Evolutionary conservation across 2,113 vertebrate species (phyloP), one percentile per base, ranked within the genome.

Genomic region (Macrotus californicus): DNA sequence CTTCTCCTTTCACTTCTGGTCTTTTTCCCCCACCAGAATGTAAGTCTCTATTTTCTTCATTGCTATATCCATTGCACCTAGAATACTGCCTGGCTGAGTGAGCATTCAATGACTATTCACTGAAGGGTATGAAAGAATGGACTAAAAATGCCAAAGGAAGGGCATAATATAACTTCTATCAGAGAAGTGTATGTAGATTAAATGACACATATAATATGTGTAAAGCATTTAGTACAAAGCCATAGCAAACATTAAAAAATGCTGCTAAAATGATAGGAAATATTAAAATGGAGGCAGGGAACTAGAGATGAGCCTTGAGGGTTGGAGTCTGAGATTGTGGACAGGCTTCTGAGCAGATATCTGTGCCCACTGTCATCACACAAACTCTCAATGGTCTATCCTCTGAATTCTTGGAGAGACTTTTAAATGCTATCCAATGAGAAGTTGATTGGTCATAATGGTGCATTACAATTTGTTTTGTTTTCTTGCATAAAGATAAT

Each of bases 401-500:
- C 0, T 18, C 13, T 83, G n/a, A 84, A 39, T 79, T 88, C 50
- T 59, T 82, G 36, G 31, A 12, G 21, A 79, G 24, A 92, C 1
- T 59, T 88, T 18, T 84, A 50, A 91, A 86, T 43, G 14, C 34
- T 69, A 85, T 36, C 14, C 72, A 50, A 4, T 39, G 75, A 93
- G 36, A 93, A 70, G 43, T 16, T 24, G 52, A 76, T 66, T 85
- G 61, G 73, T 52, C 6, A 54, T 26, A 50, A 0, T 48, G 39
- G 21, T 52, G 5, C 41, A 26, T 52, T 64, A 64, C 7, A 39
- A 73, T 67, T 87, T 70, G 12, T 80, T 95, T 54, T 94, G 54
- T 72, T 75, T 86, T 96, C 29, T 92, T 93, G 15, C 39, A 93
- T 94, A 80, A 96, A 92, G n/a, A 76, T 72, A 75, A 89, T 75